Conservation (phyloP, 2,113 vertebrate species). For the Nycticorax nycticorax region DNA sequence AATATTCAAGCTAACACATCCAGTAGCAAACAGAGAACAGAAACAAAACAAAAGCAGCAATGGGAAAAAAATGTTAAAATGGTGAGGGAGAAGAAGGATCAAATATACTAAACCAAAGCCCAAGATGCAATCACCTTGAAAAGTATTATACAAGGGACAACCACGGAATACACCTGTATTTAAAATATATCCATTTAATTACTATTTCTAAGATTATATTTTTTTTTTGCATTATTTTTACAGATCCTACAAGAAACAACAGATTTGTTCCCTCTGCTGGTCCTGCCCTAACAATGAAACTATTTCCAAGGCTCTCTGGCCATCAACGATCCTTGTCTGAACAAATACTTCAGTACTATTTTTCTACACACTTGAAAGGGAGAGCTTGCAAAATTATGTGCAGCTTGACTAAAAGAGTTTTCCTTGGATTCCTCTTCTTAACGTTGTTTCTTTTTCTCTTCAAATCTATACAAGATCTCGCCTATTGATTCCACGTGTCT, state of each 20-base stretch:
- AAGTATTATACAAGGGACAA: neutral
- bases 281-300: neutral
- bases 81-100: neutral
- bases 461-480: neutral
- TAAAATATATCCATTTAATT: neutral
- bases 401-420: neutral
- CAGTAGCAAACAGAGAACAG: neutral
- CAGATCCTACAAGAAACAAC: neutral
- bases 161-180: neutral
- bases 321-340: neutral
- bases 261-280: constrained; percentile 38
- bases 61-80: fast-evolving
- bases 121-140: neutral
- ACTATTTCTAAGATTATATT: neutral
- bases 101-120: neutral
- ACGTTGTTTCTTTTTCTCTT: neutral
- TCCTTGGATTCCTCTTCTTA: neutral
- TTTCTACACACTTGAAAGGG: neutral
- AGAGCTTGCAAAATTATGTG: neutral
- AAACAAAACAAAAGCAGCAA: neutral
- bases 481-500: neutral
- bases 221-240: neutral
- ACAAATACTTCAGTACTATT: neutral
- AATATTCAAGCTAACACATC: neutral
- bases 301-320: neutral